phyloP scores from a whole-genome alignment of 2,888 invertebrate genomes.

The Colletes collaris region DNA sequence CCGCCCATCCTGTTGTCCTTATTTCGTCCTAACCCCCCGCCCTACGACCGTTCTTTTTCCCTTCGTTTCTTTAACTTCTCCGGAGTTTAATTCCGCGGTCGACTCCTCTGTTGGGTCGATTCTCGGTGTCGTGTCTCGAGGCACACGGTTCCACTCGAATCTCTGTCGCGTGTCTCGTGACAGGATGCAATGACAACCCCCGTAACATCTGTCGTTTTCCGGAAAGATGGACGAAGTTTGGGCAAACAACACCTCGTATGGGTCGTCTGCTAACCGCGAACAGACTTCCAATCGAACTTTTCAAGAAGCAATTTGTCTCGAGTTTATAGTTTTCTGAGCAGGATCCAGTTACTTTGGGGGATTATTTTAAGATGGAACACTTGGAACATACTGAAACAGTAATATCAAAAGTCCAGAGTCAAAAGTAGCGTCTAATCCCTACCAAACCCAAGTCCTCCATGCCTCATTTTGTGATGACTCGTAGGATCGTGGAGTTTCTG shows the following conservation, averaged over 20 bases:
- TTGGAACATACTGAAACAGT: no score
- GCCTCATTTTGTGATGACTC: no score
- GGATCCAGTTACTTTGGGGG: no score
- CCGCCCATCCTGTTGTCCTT: conserved; percentile 32
- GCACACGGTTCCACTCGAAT: conserved; percentile 30
- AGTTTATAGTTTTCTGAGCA: not conserved
- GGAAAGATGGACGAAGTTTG: not conserved
- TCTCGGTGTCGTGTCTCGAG: conserved; percentile 56
- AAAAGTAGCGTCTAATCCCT: no score
- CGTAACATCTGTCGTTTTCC: conserved; percentile 9
- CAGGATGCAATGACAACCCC: conserved; percentile 68
- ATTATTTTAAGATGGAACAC: no score
- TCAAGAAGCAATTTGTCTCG: conserved; percentile 38
- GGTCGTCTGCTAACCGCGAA: not conserved
- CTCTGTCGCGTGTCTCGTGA: conserved; percentile 71
- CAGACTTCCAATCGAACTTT: not conserved
- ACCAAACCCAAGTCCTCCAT: no score
- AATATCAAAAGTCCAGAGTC: no score
- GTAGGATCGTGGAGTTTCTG: no score
- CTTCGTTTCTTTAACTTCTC: conserved; percentile 40
- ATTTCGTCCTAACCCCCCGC: conserved; percentile 25
- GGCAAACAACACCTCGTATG: not conserved
- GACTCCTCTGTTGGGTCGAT: conserved; percentile 70
- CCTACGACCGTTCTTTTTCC: conserved; percentile 25
- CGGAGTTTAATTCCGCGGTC: conserved; percentile 49